phyloP scores from a whole-genome alignment of 2,888 invertebrate species.

The Calliopum simillimum region DNA sequence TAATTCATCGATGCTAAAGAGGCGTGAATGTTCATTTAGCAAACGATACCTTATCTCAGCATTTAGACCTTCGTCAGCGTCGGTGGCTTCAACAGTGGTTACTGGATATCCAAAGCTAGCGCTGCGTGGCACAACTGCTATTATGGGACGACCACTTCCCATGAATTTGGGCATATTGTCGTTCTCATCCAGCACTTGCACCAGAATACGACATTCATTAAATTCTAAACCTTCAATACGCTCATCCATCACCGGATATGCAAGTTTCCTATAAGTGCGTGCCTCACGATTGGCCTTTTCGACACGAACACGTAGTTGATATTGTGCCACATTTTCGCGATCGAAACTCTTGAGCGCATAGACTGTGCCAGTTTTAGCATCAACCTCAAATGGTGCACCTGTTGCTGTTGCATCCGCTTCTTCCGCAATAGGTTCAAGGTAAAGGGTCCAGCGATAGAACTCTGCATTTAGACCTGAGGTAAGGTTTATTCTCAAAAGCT shows the following conservation, averaged over 20 bases:
- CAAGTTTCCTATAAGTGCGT: conserved; percentile 78
- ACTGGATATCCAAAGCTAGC: conserved; percentile 87
- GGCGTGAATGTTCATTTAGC: conserved; percentile 78
- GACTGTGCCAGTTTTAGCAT: conserved; percentile 80
- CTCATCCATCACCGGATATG: conserved; percentile 82
- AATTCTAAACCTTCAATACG: conserved; percentile 77
- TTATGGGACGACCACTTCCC: conserved; percentile 80
- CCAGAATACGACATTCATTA: conserved; percentile 84
- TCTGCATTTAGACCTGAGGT: conserved; percentile 73
- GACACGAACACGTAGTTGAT: conserved; percentile 69
- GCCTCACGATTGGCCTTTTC: conserved; percentile 72
- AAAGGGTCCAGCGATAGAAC: conserved; percentile 75
- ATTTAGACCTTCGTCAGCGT: conserved; percentile 81
- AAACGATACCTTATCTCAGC: conserved; percentile 85
- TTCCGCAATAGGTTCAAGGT: conserved; percentile 66
- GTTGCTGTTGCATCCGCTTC: conserved; percentile 52
- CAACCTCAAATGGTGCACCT: conserved; percentile 76
- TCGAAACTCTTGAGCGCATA: conserved; percentile 81
- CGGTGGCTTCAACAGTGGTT: conserved; percentile 80
- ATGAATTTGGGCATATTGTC: conserved; percentile 85
- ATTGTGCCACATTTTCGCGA: conserved; percentile 76
- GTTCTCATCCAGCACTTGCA: conserved; percentile 83
- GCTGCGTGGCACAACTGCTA: conserved; percentile 84
- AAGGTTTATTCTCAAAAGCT: conserved; percentile 81
- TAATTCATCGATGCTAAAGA: conserved; percentile 82